These are phyloP conservation scores for Drosophila colorata DNA, from an alignment of 2,888 invertebrate genomes.

Conservation along the genomic window DNA sequence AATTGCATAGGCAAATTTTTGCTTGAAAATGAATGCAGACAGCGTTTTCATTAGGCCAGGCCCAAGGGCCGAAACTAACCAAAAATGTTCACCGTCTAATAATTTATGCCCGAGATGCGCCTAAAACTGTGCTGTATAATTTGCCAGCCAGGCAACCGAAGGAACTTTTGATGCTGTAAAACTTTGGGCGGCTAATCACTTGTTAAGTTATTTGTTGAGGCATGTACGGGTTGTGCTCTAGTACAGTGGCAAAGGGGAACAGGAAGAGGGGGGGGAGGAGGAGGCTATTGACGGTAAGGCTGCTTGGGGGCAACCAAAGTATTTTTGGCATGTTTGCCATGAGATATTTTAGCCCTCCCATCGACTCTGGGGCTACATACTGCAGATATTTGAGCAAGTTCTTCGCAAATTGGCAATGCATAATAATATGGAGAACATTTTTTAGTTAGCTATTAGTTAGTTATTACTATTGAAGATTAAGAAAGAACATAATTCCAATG, in stretches of 20 bases:
- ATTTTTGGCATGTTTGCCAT: slow-evolving; percentile 42
- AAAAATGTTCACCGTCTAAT: slow-evolving; percentile 31
- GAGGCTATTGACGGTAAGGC: neutral
- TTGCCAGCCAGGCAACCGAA: slow-evolving; percentile 23
- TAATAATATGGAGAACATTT: slow-evolving; percentile 35
- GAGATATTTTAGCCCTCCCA: slow-evolving; percentile 11
- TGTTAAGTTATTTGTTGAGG: slow-evolving; percentile 67
- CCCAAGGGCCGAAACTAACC: slow-evolving; percentile 21
- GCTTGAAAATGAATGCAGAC: slow-evolving; percentile 34
- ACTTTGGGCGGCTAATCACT: slow-evolving; percentile 68
- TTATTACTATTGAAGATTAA: neutral
- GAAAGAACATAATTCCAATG: no score
- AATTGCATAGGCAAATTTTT: slow-evolving; percentile 51
- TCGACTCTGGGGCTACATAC: slow-evolving; percentile 28
- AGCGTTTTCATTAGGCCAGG: slow-evolving; percentile 40
- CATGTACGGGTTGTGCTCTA: slow-evolving; percentile 20
- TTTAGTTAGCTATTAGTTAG: slow-evolving; percentile 43
- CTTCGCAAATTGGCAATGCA: slow-evolving; percentile 45
- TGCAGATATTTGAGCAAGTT: slow-evolving; percentile 51
- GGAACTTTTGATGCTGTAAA: slow-evolving; percentile 62
- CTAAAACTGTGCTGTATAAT: slow-evolving; percentile 49
- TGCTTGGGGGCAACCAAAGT: slow-evolving; percentile 38
- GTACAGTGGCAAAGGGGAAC: neutral
- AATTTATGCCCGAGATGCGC: slow-evolving; percentile 62
- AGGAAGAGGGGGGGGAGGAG: no score